Conservation (phyloP, 2,888 invertebrate species). For the Phortica okadai region DNA sequence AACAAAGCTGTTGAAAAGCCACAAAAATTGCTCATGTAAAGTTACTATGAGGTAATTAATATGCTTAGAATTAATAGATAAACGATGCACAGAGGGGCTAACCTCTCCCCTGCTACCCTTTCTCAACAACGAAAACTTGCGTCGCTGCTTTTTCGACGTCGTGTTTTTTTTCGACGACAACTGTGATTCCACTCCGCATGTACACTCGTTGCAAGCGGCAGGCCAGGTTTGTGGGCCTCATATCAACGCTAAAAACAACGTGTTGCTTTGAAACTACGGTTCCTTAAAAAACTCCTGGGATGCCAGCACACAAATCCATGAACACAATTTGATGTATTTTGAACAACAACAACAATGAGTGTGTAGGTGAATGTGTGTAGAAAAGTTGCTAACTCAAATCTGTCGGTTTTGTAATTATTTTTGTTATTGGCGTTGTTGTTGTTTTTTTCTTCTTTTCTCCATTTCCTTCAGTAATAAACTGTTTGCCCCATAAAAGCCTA, state of each 20-base stretch:
- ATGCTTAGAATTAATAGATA: slow-evolving; percentile 44
- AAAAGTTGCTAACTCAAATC: slow-evolving; percentile 20
- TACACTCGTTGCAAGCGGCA: no score
- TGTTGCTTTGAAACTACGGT: no score
- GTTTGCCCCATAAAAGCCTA: not conserved
- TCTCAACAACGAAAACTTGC: no score
- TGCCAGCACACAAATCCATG: not conserved
- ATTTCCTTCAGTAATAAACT: slow-evolving; percentile 15
- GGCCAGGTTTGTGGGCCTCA: no score
- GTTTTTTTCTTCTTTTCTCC: slow-evolving; percentile 8
- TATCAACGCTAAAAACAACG: no score
- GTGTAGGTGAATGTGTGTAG: not conserved
- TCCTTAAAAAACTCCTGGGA: not conserved
- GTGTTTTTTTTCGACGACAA: no score
- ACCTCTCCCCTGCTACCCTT: no score
- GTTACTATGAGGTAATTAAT: slow-evolving; percentile 55
- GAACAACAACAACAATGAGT: not conserved
- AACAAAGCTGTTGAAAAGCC: slow-evolving; percentile 35
- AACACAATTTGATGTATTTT: not conserved
- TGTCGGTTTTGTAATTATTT: slow-evolving; percentile 3
- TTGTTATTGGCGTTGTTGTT: slow-evolving; percentile 5
- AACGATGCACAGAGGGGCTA: not conserved
- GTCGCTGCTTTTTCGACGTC: no score
- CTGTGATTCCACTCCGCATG: no score
- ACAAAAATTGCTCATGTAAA: slow-evolving; percentile 28